Conservation (phyloP, 2,888 invertebrate species). For the Epinotia nisella region DNA sequence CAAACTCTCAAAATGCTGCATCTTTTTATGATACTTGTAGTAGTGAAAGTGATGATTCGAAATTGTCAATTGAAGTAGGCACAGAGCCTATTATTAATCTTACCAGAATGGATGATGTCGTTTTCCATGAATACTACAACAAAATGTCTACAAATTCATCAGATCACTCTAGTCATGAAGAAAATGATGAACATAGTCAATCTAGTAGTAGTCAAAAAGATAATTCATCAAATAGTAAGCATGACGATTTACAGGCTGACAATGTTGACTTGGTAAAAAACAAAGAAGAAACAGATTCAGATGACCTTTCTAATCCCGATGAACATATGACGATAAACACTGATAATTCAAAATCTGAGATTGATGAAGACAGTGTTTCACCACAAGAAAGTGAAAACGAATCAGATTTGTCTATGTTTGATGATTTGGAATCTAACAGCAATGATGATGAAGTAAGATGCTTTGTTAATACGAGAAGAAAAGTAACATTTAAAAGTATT, state of each 20-base stretch:
- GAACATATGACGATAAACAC: constrained; percentile 49
- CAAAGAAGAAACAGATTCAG: constrained; percentile 45
- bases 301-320: constrained; percentile 47
- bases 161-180: constrained; percentile 18
- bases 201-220: constrained; percentile 6
- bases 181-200: constrained; percentile 32
- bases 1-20: constrained; percentile 51
- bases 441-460: constrained; percentile 55
- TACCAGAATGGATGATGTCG: constrained; percentile 63
- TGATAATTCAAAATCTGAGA: constrained; percentile 44
- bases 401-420: constrained; percentile 14
- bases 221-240: neutral
- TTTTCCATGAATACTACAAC: constrained; percentile 63
- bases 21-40: constrained; percentile 74
- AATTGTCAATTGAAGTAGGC: constrained; percentile 40
- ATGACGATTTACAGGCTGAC: neutral
- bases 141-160: constrained; percentile 50
- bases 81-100: constrained; percentile 62
- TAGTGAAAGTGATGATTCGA: constrained; percentile 58
- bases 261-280: constrained; percentile 23
- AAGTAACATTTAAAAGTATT: constrained; percentile 63
- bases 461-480: constrained; percentile 76
- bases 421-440: constrained; percentile 32
- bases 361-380: constrained; percentile 49
- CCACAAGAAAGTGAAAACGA: constrained; percentile 45